These are phyloP conservation scores for Nomada fucata DNA, from an alignment of 2,888 invertebrate genomes.

Conservation along the genomic window DNA sequence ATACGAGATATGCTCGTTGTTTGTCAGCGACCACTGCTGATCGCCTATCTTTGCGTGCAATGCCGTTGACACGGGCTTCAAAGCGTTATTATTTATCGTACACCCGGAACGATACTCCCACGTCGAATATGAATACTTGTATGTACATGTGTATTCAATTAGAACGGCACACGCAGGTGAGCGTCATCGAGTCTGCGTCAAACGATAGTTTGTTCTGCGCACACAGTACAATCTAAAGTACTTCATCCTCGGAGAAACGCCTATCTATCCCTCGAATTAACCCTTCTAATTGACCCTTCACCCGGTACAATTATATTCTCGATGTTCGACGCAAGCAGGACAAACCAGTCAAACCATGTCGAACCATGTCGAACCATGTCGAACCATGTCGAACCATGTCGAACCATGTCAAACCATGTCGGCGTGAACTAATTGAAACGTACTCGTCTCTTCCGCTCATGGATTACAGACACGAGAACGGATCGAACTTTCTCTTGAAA, in stretches of 20 bases:
- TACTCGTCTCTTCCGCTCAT: background rate
- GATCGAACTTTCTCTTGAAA: conserved; percentile 2
- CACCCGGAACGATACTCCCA: background rate
- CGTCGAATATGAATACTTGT: conserved; percentile 26
- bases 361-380: background rate
- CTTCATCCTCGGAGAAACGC: conserved; percentile 1
- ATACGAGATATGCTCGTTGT: conserved; percentile 15
- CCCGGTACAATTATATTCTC: conserved; percentile 33
- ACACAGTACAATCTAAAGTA: background rate
- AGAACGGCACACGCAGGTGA: background rate
- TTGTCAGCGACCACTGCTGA: conserved; percentile 34
- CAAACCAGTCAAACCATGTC: background rate
- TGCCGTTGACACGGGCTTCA: conserved; percentile 13
- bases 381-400: background rate
- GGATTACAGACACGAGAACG: background rate
- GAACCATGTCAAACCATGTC: background rate
- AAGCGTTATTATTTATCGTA: conserved; percentile 22
- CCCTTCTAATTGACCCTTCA: conserved; percentile 18
- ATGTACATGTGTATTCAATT: conserved; percentile 14
- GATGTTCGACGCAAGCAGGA: conserved; percentile 10
- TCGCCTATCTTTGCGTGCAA: conserved; percentile 61
- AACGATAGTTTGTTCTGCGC: conserved; percentile 26
- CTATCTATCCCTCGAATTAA: conserved; percentile 7
- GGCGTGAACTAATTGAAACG: conserved; percentile 27
- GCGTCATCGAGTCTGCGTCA: background rate